Evolutionary conservation across 2,888 invertebrate genomes (phyloP), one percentile per base, ranked within the genome.

Genomic region (Drosophila paracracens): DNA sequence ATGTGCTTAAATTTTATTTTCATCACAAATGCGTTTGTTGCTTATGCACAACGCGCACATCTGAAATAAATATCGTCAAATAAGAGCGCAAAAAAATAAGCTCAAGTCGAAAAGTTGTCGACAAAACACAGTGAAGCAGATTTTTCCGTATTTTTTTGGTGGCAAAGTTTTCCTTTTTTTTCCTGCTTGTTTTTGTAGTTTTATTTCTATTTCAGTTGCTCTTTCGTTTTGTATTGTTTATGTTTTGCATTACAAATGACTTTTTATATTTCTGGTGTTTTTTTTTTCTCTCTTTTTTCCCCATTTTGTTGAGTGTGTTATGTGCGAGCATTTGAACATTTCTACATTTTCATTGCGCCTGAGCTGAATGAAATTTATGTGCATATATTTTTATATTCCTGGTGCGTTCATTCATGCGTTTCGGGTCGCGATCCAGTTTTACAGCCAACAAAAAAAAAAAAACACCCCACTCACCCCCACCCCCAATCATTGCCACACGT

Each of bases 281-380:
- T 21, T 76, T 59, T 68, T 54, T 11, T 58, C 72, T 63, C 57
- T 51, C 48, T n/a, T 74, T 59, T 68, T 54, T 18, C 18, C 7
- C 18, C 7, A 54, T 48, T 64, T 43, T 46, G 48, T 51, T 53
- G 46, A 51, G 73, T 59, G 76, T 61, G 74, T 59, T 77, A 81
- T 81, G 87, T 85, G 87, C 83, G 69, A 83, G 82, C 79, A 85
- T 87, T 85, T 85, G 72, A 84, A 83, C 81, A 81, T 81, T 83
- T 86, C 74, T 74, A 80, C 86, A 76, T 86, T 85, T 84, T 83
- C 86, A 84, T 84, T 81, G 81, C 83, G 83, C 79, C 60, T 72
- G 59, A 50, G 29, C 80, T 79, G 82, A 25, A 66, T 79, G 62
- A 81, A 86, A 85, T 85, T 87, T 85, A 85, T 86, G 85, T 83